A percentile compares a stretch with the other conserved stretches of the same genome.
Evolutionary conservation across 2,113 vertebrate species (phyloP).

Genomic region (Suncus etruscus): DNA sequence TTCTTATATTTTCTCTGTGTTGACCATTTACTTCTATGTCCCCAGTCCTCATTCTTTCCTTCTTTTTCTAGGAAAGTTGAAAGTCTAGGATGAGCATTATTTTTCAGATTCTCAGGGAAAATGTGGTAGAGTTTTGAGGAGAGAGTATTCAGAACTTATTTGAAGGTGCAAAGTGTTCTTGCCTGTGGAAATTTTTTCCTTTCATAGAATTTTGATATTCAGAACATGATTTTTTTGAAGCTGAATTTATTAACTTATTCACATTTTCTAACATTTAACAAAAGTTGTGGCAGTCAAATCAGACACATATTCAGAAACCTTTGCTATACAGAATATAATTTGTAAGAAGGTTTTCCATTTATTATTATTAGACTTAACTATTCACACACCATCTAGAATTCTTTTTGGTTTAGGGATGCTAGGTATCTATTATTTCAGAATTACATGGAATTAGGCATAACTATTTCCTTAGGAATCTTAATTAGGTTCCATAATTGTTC

Average conservation of each 20-base stretch:
- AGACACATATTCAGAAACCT: conserved; percentile 40
- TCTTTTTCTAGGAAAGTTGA: not conserved
- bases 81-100: not conserved
- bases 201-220: not conserved
- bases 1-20: not conserved
- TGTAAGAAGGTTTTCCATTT: conserved; percentile 7
- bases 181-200: not conserved
- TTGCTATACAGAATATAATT: not conserved
- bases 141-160: conserved; percentile 36
- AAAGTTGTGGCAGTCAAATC: conserved; percentile 19
- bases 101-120: not conserved
- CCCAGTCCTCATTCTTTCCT: not conserved
- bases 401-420: not conserved
- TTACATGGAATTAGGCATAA: conserved; percentile 22
- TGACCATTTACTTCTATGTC: not conserved
- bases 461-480: conserved; percentile 61
- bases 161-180: conserved; percentile 32
- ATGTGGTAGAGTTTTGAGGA: not conserved
- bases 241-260: conserved; percentile 46
- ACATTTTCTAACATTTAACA: conserved; percentile 46
- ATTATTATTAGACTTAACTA: conserved; percentile 40
- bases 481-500: conserved; percentile 53
- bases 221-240: no score
- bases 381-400: conserved; percentile 25
- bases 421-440: conserved; percentile 49